Evolutionary conservation across 2,113 vertebrate genomes (phyloP).

Genomic region (Urocolius indicus): DNA sequence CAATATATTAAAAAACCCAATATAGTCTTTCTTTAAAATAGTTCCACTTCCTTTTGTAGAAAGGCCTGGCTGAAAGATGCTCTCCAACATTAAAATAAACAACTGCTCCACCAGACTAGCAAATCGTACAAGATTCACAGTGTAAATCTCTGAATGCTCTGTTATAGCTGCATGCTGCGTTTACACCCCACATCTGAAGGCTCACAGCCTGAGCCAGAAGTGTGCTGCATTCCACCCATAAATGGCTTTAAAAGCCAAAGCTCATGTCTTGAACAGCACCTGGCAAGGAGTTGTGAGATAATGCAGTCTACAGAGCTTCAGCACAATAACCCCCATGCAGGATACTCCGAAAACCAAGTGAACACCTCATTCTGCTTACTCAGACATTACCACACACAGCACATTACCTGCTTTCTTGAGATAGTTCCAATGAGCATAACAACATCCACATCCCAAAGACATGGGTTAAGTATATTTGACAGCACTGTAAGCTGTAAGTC

Average conservation of each 20-base stretch:
- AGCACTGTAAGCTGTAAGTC: neutral
- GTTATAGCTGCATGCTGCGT: neutral
- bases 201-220: neutral
- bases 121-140: neutral
- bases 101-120: neutral
- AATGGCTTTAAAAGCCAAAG: constrained; percentile 20
- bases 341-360: neutral
- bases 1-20: neutral
- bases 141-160: neutral
- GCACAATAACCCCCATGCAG: neutral
- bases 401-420: neutral
- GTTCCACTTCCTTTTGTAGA: neutral
- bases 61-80: neutral
- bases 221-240: constrained; percentile 21
- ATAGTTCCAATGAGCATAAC: neutral
- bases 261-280: constrained; percentile 24
- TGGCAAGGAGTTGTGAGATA: constrained; percentile 17
- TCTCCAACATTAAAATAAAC: neutral
- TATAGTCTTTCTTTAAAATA: neutral
- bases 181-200: neutral
- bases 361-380: constrained; percentile 15
- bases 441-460: neutral
- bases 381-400: neutral
- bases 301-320: neutral
- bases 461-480: neutral